Evolutionary conservation across 2,113 vertebrate species (phyloP), one percentile per base, ranked within the genome.

Genomic region (Strigops habroptila): DNA sequence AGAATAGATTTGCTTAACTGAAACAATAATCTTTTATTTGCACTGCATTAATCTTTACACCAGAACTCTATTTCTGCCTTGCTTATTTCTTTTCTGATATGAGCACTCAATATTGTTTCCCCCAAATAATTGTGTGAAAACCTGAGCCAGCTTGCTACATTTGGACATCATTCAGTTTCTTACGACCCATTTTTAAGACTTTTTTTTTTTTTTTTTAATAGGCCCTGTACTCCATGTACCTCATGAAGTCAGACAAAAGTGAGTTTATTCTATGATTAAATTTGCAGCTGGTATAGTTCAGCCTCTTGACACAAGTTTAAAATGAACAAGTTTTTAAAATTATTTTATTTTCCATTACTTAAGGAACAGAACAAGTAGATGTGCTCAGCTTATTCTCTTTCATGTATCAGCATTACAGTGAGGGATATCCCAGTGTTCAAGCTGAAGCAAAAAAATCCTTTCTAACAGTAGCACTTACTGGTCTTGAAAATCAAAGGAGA

Each of bases 211-310:
- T 48, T 90, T 91, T 95, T 51, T 79, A 78, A 71, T 57, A 89
- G 73, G 10, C 22, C 28, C 28, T 82, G 68, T 71, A 60, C 41
- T 75, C 94, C 87, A 77, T 93, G 92, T 87, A 82, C 83, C 86
- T 97, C 52, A 71, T 97, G 94, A 97, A 97, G 94, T 84, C 79
- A 92, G 88, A 95, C 81, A 97, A 94, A 97, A 95, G 68, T 76
- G 90, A 94, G 78, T 94, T 79, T 96, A 97, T 97, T 92, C 70
- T 91, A 92, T 96, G 94, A 98, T 97, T 97, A 97, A 97, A 97
- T 96, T 90, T 91, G 68, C 88, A 96, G 70, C 96, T 95, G 76
- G 28, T 81, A 46, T 92, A 92, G 65, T 94, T 97, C 97, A 97
- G 86, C 90, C 80, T 97, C 88, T 96, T 97, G 95, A 94, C 86